Evolutionary conservation across 2,888 invertebrate species (phyloP).

Genomic region (Ischnus inquisitorius): DNA sequence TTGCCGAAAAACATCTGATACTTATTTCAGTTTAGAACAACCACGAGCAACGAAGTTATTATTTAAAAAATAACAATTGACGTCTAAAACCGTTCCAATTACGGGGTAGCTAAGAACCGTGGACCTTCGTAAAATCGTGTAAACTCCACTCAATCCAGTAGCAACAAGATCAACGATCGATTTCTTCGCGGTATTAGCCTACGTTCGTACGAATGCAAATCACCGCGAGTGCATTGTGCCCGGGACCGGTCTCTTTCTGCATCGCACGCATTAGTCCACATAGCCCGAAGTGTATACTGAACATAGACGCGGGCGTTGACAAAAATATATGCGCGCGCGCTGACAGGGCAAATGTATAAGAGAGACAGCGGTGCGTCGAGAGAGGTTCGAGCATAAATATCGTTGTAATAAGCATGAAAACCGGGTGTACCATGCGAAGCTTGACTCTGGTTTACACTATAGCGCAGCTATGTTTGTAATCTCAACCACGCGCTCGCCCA

Average conservation of each 20-base stretch:
- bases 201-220: constrained; percentile 2
- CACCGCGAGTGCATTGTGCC: constrained; percentile 1
- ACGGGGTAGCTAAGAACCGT: not conserved
- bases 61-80: too few relatives aligned
- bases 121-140: not conserved
- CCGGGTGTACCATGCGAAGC: constrained; percentile 1
- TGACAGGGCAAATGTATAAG: not conserved
- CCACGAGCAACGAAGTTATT: too few relatives aligned
- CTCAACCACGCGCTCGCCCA: not conserved
- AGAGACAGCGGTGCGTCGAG: constrained; percentile 27
- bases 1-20: too few relatives aligned
- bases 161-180: constrained; percentile 10
- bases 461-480: not conserved
- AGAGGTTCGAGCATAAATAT: constrained; percentile 61
- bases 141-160: not conserved
- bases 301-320: constrained; percentile 24
- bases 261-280: constrained; percentile 3
- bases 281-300: not conserved
- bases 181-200: not conserved
- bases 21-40: too few relatives aligned
- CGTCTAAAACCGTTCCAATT: not conserved
- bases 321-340: constrained; percentile 32
- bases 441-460: not conserved
- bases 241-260: not conserved
- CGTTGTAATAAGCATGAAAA: constrained; percentile 58